Base-by-base conservation (phyloP, 2,797 vertebrate genomes). In the Coilia nasus region DNA sequence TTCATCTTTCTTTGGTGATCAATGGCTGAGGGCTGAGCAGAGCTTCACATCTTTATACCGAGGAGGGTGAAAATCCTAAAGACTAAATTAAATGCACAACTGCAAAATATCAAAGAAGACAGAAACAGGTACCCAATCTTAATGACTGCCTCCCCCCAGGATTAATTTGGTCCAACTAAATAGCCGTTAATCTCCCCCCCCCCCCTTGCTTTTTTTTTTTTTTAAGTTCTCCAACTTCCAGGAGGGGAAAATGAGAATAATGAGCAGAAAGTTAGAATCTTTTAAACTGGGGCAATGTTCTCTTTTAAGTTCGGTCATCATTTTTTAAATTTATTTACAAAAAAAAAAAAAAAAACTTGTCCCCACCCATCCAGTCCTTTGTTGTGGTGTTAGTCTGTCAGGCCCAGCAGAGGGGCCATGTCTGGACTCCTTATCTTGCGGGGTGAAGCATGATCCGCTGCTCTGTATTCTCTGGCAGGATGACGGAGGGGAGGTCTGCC, bases 401-500 rank as follows among this genome's bases (percentile, higher is more conserved):
- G 25, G 88, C 85, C 46, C 56, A 87, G 90, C 87, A 86, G 83
- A 56, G 82, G 86, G 71, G 89, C 86, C 90, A 89, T 93, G 91
- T 92, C 94, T 91, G 85, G 88, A 82, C 90, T 91, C 83, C 90
- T 95, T 94, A 95, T 95, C 92, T 91, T 91, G 35, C 88, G 85
- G 91, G 89, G 88, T 83, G 88, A 91, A 92, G 89, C 84, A 85
- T 89, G 81, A 54, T 90, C 87, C 87, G 89, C 85, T 81, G 88
- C 88, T 90, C 89, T 19, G 91, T 93, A 92, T 95, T 88, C 89
- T 90, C 89, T 94, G 93, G 92, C 89, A 89, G 67, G 89, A 85
- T 92, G 94, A 96, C 92, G 87, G 93, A 93, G 88, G 81, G 89
- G 91, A 90, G 90, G 90, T 89, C 92, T 94, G 94, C 87, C 91